phyloP scores from a whole-genome alignment of 2,888 invertebrate genomes.

The Gibbula magus region DNA sequence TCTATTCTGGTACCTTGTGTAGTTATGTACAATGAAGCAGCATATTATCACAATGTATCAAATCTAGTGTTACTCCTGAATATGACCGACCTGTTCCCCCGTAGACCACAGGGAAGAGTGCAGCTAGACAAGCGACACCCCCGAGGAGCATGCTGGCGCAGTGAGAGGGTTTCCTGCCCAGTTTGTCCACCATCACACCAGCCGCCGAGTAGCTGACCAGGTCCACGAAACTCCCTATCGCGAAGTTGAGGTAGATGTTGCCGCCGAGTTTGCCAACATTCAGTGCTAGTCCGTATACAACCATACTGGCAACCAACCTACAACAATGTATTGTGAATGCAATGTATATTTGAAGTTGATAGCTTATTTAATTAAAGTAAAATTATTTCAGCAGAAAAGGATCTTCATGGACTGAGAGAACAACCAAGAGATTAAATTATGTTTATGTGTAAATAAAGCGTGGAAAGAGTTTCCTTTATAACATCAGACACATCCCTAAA shows the following conservation, averaged over 20 bases:
- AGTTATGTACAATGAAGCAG: no score
- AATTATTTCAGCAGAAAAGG: neutral
- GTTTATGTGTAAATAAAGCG: no score
- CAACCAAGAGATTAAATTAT: no score
- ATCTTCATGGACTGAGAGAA: no score
- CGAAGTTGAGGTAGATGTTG: constrained; percentile 63
- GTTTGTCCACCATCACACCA: constrained; percentile 52
- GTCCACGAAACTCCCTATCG: constrained; percentile 59
- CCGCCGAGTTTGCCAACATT: constrained; percentile 63
- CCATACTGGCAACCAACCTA: constrained; percentile 66
- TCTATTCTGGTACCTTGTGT: no score
- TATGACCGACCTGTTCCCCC: constrained; percentile 47
- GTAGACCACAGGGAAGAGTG: constrained; percentile 76
- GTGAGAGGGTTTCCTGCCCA: constrained; percentile 57
- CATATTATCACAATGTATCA: no score
- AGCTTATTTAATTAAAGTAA: neutral
- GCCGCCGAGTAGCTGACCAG: constrained; percentile 57
- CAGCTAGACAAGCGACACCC: constrained; percentile 78
- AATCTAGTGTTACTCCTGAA: no score
- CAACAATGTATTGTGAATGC: neutral
- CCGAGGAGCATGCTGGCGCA: constrained; percentile 54
- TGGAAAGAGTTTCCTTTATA: no score
- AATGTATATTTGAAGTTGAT: neutral
- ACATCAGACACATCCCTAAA: no score
- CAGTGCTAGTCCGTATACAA: constrained; percentile 62